These are phyloP conservation scores for Echinops telfairi DNA, from an alignment of 2,113 vertebrate species.

Conservation along the genomic window DNA sequence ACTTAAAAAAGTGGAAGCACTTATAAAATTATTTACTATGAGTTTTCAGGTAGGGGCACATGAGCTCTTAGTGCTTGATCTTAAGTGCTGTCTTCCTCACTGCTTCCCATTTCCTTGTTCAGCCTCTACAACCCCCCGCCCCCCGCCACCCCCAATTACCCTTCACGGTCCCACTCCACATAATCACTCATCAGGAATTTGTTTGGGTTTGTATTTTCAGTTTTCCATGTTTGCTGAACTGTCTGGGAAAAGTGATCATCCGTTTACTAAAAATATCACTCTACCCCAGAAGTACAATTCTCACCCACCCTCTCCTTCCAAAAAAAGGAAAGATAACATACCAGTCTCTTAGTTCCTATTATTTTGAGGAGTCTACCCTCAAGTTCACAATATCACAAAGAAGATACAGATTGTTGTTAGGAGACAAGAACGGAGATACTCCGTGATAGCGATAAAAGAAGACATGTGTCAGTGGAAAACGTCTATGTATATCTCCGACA, in stretches of 20 bases:
- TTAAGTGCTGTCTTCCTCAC: accelerated
- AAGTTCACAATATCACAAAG: background rate
- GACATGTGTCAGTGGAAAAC: background rate
- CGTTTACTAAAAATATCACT: background rate
- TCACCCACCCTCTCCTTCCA: too few relatives aligned
- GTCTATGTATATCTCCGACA: background rate
- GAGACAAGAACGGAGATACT: background rate
- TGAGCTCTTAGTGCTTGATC: background rate
- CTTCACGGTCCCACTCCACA: background rate
- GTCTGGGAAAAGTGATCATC: background rate
- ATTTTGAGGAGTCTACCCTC: background rate
- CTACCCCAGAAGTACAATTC: background rate
- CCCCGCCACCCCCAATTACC: too few relatives aligned
- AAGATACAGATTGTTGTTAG: background rate
- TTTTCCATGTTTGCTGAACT: background rate
- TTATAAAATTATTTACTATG: slow-evolving; percentile 54
- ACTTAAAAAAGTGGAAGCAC: slow-evolving; percentile 18
- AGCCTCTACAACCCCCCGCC: background rate
- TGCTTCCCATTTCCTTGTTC: background rate
- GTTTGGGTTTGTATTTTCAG: background rate
- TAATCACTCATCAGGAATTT: background rate
- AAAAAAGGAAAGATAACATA: background rate
- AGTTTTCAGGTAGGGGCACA: slow-evolving; percentile 11
- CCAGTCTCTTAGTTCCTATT: background rate
- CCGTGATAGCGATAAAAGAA: background rate